phyloP scores from a whole-genome alignment of 1,140 invertebrate genomes.

The Pollicipes pollicipes region DNA sequence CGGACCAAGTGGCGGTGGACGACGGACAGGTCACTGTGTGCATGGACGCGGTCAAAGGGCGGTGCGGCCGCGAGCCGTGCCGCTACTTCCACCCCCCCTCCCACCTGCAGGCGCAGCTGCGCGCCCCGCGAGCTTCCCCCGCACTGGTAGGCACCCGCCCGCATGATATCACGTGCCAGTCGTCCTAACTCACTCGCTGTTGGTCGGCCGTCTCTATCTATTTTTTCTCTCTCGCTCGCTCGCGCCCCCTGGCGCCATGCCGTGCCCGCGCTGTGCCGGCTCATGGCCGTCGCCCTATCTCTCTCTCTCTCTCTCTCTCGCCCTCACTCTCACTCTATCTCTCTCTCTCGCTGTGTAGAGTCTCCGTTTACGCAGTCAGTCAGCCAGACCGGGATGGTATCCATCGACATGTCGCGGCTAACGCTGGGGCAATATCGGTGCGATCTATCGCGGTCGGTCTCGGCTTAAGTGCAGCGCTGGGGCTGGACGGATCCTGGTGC shows the following conservation, averaged over 20 bases:
- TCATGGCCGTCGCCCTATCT: not conserved
- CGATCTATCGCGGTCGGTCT: too few relatives aligned
- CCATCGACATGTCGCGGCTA: too few relatives aligned
- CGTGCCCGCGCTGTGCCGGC: conserved; percentile 21
- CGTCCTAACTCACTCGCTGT: too few relatives aligned
- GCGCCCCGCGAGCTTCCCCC: conserved; percentile 79
- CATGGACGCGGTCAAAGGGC: conserved; percentile 96
- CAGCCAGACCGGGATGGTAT: too few relatives aligned
- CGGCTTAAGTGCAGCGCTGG: too few relatives aligned
- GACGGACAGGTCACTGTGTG: conserved; percentile 94
- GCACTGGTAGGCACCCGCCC: conserved; percentile 60
- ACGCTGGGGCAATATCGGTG: too few relatives aligned
- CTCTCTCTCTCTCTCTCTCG: not conserved
- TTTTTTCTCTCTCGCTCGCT: conserved; percentile 14
- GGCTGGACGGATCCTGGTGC: too few relatives aligned
- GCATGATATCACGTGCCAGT: too few relatives aligned
- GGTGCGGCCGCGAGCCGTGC: conserved; percentile 87
- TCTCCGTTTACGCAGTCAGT: too few relatives aligned
- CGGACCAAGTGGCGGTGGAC: conserved; percentile 67
- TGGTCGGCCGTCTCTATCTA: conserved; percentile 29
- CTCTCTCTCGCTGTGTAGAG: not conserved
- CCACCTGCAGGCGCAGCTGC: conserved; percentile 97
- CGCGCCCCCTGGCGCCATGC: conserved; percentile 23
- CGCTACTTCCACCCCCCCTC: conserved; percentile 93
- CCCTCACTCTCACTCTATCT: conserved; percentile 3